These are phyloP conservation scores for Sinhomidia bicolor DNA, from an alignment of 2,888 invertebrate genomes.

Conservation along the genomic window DNA sequence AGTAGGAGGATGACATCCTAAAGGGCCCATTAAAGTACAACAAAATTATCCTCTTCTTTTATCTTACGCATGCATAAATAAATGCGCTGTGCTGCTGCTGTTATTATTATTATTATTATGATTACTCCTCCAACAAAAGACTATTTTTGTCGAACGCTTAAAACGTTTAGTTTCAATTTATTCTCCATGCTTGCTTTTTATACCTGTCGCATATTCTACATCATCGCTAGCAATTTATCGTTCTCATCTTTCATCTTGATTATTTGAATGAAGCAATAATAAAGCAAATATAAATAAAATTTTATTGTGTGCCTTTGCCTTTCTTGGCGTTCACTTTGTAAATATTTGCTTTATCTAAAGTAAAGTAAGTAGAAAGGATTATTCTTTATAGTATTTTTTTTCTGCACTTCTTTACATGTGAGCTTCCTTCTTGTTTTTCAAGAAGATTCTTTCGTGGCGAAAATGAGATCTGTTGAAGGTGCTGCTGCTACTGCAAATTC, in stretches of 20 bases:
- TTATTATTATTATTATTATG: too few species aligned
- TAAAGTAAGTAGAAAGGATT: conserved; percentile 36
- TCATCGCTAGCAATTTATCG: conserved; percentile 16
- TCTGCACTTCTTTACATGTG: too few species aligned
- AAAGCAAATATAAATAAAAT: not conserved
- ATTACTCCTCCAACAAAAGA: not conserved
- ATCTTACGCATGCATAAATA: not conserved
- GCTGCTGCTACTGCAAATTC: not conserved
- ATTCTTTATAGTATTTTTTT: not conserved
- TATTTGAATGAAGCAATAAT: conserved; percentile 22
- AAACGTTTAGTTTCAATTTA: not conserved
- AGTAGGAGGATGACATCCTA: conserved; percentile 55
- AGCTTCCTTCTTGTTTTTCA: conserved; percentile 49
- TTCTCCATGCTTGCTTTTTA: not conserved
- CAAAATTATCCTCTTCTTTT: conserved; percentile 36
- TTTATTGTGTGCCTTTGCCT: not conserved
- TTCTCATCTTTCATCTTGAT: conserved; percentile 39
- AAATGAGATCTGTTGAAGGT: conserved; percentile 21
- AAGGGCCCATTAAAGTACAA: conserved; percentile 45
- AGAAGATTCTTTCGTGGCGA: not conserved
- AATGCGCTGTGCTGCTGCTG: not conserved
- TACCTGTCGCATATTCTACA: not conserved
- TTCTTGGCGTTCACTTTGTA: not conserved
- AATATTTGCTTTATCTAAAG: conserved; percentile 50
- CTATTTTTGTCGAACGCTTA: not conserved